Evolutionary conservation across 2,113 vertebrate genomes (phyloP), one percentile per base, ranked within the genome.

Genomic region (Spheniscus mendiculus): DNA sequence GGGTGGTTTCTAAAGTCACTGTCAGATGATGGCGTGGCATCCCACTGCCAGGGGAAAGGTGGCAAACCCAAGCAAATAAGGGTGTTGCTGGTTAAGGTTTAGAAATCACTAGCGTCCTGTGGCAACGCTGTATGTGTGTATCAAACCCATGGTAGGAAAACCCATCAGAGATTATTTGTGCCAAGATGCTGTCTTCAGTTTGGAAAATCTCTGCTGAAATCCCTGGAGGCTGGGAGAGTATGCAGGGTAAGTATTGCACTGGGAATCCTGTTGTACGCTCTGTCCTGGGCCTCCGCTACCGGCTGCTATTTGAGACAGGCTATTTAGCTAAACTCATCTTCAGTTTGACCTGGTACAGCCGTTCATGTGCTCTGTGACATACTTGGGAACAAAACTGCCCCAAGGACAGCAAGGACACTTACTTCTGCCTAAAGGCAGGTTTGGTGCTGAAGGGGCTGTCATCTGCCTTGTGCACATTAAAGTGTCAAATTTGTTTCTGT

Each of bases 121-220:
- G 66, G 14, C 29, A 55, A 7, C 3, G 3, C 29, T 3, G 3
- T 63, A 15, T 8, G 1, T 21, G 38, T 25, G 0, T 47, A 20
- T 38, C 6, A 61, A 73, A 59, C 2, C 12, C 5, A 11, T 7
- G 45, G 5, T 23, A 62, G 36, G 40, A 93, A 70, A 74, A 29
- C 26, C 7, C 5, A 16, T 26, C 19, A 6, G 19, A 85, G 10
- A 16, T 34, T 67, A 26, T 62, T 63, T 71, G 36, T 44, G 18
- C 47, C 4, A 30, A 62, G 21, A 21, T 27, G 4, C 15, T 15
- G 3, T 67, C 12, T 53, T 76, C 12, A 19, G 30, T 12, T 36
- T 38, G n/a, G 20, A 40, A 65, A 49, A 36, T 73, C 22, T 71
- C 40, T 56, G 11, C 59, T 70, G 45, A 44, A 26, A 17, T 74